These are phyloP conservation scores for Trogon melanurus DNA, from an alignment of 2,113 vertebrate genomes.

Conservation along the genomic window DNA sequence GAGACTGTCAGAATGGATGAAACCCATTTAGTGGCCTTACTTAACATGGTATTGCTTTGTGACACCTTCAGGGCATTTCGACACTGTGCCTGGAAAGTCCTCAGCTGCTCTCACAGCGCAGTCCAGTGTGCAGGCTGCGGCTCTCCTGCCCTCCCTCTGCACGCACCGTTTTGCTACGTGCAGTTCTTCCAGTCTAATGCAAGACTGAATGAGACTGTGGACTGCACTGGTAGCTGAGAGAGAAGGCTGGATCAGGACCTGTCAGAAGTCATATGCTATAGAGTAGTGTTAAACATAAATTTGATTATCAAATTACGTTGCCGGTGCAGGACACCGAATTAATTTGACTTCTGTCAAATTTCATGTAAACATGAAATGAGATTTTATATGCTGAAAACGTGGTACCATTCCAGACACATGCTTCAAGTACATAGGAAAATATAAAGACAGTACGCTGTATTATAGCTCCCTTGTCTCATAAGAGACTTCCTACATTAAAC, in stretches of 20 bases:
- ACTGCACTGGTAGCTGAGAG: neutral
- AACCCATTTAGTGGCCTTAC: neutral
- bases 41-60: neutral
- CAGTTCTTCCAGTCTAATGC: neutral
- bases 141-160: neutral
- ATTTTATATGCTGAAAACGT: neutral
- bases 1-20: neutral
- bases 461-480: neutral
- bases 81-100: neutral
- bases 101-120: neutral
- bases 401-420: neutral
- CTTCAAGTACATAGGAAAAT: neutral
- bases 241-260: neutral
- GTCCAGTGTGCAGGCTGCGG: neutral
- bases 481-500: neutral
- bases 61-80: neutral
- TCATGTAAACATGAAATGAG: neutral
- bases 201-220: neutral
- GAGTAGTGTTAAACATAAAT: neutral
- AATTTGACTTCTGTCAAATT: neutral
- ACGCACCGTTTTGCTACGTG: neutral
- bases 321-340: neutral
- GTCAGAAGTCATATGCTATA: neutral
- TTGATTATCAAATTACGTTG: neutral
- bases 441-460: neutral